Base-by-base conservation (phyloP, 2,888 invertebrate species). In the Anoplius nigerrimus region DNA sequence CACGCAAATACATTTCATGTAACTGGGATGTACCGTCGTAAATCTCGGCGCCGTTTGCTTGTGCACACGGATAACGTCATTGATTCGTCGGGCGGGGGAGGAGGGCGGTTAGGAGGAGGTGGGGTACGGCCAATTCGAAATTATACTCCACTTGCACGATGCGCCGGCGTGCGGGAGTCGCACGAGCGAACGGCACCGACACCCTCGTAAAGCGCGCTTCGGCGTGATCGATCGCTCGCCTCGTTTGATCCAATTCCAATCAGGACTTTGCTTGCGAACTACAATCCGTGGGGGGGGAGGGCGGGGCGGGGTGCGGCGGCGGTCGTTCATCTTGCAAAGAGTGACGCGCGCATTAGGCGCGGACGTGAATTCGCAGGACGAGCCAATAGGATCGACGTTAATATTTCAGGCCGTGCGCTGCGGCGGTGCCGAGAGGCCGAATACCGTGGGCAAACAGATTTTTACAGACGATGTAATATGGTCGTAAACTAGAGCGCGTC, bases 181-280 rank as follows among this genome's bases (percentile, higher is more conserved):
- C 52, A 20, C 8, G 11, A 24, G 16, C 18, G 22, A 8, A 21
- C 16, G 16, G 58, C 24, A 20, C 43, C 21, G 27, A 18, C 42
- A 34, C 52, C 27, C 48, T 59, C 59, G 59, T 48, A 27, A 51
- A 56, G 43, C 46, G 55, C 43, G 43, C 42, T 13, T 24, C 66
- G 51, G 13, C 64, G 60, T 58, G 69, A 73, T 78, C 77, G 74
- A 79, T 78, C 62, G 78, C 69, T 67, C 74, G 72, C 69, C 64
- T 71, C 69, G 79, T 76, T 79, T 75, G 76, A 72, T 79, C 69
- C 76, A 76, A 78, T 78, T 75, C 74, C 78, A 76, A 79, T 78
- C 76, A 79, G 72, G 56, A 78, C 76, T 65, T 68, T 65, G 69
- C 48, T 61, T 43, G 59, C 66, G 22, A 66, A 66, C 72, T 70